These are phyloP conservation scores for Buteo buteo DNA, from an alignment of 2,113 vertebrate species.

Conservation along the genomic window DNA sequence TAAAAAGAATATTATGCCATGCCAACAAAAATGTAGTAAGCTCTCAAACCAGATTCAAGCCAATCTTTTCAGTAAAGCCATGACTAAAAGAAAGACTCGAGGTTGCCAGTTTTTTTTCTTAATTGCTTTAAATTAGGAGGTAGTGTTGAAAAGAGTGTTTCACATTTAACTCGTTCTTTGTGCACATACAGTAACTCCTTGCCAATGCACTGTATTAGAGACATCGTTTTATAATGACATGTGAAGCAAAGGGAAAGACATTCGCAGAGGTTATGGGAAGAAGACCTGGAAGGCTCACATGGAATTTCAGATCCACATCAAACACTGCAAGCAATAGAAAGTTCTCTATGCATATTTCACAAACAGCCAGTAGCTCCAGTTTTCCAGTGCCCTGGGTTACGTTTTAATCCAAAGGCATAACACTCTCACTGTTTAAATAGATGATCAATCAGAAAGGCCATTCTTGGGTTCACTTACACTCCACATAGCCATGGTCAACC, in stretches of 20 bases:
- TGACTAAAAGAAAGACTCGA: background rate
- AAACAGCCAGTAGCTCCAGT: conserved; percentile 24
- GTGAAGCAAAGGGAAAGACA: conserved; percentile 12
- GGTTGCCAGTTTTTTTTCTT: background rate
- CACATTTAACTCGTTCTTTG: background rate
- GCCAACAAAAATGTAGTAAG: background rate
- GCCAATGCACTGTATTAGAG: background rate
- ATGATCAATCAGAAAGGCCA: conserved; percentile 60
- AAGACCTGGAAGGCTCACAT: conserved; percentile 46
- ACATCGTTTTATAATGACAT: background rate
- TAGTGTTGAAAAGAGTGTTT: background rate
- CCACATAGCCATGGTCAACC: conserved; percentile 39
- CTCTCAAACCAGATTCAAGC: background rate
- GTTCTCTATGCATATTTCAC: conserved; percentile 59
- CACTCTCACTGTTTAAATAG: conserved; percentile 62
- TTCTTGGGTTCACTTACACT: conserved; percentile 66
- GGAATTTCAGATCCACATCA: conserved; percentile 55
- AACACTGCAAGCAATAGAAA: conserved; percentile 51
- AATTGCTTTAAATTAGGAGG: background rate
- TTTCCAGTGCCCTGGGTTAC: conserved; percentile 53
- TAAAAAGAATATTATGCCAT: conserved; percentile 5
- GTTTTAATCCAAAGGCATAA: conserved; percentile 61
- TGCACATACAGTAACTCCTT: conserved; percentile 18
- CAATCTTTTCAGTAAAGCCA: background rate
- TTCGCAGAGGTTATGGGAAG: conserved; percentile 44